Evolutionary conservation across 2,113 vertebrate species (phyloP).

Genomic region (Oryctolagus cuniculus): DNA sequence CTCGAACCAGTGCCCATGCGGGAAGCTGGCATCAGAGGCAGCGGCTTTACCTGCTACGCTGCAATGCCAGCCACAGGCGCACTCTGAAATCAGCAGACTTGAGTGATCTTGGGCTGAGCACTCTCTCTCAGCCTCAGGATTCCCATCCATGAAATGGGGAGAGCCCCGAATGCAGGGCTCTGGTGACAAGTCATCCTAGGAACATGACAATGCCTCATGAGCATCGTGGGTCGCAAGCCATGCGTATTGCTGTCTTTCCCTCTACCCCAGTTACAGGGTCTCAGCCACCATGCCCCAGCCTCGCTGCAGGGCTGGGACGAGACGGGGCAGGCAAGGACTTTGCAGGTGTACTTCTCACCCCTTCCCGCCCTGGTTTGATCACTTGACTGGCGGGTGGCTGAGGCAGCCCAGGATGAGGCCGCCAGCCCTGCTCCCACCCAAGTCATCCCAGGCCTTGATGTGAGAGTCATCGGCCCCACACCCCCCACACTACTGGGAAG

Average conservation of each 20-base stretch:
- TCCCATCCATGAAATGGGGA: not conserved
- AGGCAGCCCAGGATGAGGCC: not conserved
- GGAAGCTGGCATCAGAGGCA: too few relatives aligned
- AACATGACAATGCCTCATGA: not conserved
- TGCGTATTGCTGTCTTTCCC: not conserved
- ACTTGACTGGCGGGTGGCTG: not conserved
- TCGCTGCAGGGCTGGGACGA: not conserved
- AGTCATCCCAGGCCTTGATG: not conserved
- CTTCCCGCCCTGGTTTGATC: too few relatives aligned
- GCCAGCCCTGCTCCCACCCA: not conserved
- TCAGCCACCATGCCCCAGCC: not conserved
- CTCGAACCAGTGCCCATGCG: too few relatives aligned
- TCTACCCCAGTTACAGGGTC: not conserved
- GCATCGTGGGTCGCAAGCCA: too few relatives aligned
- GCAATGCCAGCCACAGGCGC: too few relatives aligned
- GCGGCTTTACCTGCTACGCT: too few relatives aligned
- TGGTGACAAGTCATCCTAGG: not conserved
- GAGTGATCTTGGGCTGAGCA: not conserved
- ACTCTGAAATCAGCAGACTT: not conserved
- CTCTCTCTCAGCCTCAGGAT: not conserved
- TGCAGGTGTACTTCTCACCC: not conserved
- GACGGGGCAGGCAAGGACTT: not conserved
- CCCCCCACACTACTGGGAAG: not conserved
- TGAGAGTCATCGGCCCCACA: not conserved
- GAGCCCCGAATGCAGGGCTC: not conserved